Base-by-base conservation (phyloP, 2,113 vertebrate genomes). In the Vulpes lagopus region DNA sequence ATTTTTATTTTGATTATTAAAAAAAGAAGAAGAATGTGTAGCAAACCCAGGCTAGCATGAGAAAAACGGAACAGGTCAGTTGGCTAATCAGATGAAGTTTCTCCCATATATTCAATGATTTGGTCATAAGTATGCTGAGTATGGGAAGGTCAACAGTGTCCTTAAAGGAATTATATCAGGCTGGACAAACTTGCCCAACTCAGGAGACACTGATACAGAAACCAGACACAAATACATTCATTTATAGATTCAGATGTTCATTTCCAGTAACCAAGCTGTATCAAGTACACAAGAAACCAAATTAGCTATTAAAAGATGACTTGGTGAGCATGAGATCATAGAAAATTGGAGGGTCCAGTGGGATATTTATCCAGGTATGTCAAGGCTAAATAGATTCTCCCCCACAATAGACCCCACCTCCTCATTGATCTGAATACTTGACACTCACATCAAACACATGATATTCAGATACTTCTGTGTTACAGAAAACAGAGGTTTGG, bases 151-250 rank as follows among this genome's bases (percentile, higher is more conserved):
- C 38, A 73, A 38, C 0, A 0, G 2, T 51, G 49, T 67, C 62
- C 38, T 85, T 87, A 80, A 91, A 78, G 23, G 57, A 90, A 90
- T 1, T 76, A 19, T 8, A 89, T 69, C 74, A 59, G 15, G 12
- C 80, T 90, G 12, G 22, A 94, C 51, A 96, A 76, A 95, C 59
- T 32, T 94, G 23, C 73, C 67, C 57, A 85, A 49, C 27, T 76
- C 35, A 67, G 16, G 43, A 95, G 59, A 91, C 67, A 19, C 16
- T 49, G 38, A 94, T 22, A 55, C 19, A 82, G 64, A 95, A 67
- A 80, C 27, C 43, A 89, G 55, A 95, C 11, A 69, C 38, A 95
- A 84, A 87, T 49, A 87, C 64, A 71, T 11, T 81, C 60, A n/a
- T 71, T 92, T 71, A 84, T 9, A 84, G 35, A 55, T 64, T 67